A percentile compares a stretch with the other conserved stretches of the same genome.
Conservation (phyloP, 2,888 invertebrate species). For the Yponomeuta evonymella region DNA sequence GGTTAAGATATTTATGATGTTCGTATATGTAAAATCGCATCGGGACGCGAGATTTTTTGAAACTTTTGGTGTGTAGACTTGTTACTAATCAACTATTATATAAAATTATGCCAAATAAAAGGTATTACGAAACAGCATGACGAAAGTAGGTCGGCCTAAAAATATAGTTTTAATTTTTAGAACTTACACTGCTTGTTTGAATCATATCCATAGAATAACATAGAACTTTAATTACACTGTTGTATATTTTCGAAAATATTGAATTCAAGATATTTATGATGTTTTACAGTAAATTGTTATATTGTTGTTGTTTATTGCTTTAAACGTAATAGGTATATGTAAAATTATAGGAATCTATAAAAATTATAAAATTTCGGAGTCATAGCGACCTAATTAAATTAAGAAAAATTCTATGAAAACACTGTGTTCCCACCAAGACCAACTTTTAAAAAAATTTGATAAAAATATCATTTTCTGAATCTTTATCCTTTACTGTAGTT, state of each 20-base stretch:
- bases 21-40: slow-evolving; percentile 35
- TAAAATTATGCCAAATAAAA: slow-evolving; percentile 21
- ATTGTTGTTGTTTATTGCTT: not conserved
- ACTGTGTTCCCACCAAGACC: slow-evolving; percentile 42
- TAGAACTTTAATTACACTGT: no score
- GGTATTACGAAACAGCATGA: not conserved
- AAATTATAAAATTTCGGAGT: not conserved
- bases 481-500: slow-evolving; percentile 41
- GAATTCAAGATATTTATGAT: no score
- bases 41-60: slow-evolving; percentile 45
- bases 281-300: no score
- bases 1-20: slow-evolving; percentile 23
- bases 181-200: slow-evolving; percentile 2
- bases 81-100: slow-evolving; percentile 17
- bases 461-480: slow-evolving; percentile 26
- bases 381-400: not conserved
- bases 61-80: slow-evolving; percentile 42
- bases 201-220: not conserved
- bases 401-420: not conserved
- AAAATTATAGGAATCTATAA: not conserved
- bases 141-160: slow-evolving; percentile 6
- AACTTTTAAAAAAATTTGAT: slow-evolving; percentile 25
- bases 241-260: no score
- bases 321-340: not conserved
- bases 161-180: not conserved